These are phyloP conservation scores for Scaptomyza montana DNA, from an alignment of 1,140 invertebrate species.

Conservation along the genomic window DNA sequence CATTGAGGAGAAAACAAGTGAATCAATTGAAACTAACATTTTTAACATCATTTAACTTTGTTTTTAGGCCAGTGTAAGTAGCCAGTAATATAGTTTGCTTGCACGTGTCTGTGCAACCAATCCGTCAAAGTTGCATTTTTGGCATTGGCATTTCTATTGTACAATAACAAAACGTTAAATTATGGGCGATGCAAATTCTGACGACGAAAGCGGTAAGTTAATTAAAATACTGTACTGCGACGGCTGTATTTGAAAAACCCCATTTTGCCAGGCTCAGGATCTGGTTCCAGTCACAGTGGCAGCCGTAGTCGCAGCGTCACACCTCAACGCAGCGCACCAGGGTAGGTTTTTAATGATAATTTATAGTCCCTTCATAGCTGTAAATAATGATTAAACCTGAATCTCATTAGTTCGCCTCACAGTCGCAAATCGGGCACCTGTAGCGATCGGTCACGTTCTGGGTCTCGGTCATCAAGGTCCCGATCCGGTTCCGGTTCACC, in stretches of 20 bases:
- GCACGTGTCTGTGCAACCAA: constrained; percentile 7
- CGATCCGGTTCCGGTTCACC: constrained; percentile 21
- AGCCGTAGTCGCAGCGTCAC: constrained; percentile 85
- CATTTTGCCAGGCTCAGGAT: constrained; percentile 83
- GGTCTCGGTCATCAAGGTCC: constrained; percentile 20
- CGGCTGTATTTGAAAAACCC: constrained; percentile 11
- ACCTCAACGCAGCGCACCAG: constrained; percentile 74
- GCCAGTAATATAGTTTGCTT: background rate
- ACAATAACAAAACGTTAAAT: constrained; percentile 17
- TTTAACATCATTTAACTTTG: too few species aligned
- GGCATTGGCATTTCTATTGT: constrained; percentile 4
- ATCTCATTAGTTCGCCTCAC: constrained; percentile 68
- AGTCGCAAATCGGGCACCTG: constrained; percentile 12
- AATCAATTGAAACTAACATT: background rate
- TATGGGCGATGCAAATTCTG: constrained; percentile 64
- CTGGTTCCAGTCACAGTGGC: constrained; percentile 84
- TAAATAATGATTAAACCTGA: background rate
- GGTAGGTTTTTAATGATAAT: constrained; percentile 72
- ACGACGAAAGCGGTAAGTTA: constrained; percentile 66
- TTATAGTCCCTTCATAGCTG: constrained; percentile 38
- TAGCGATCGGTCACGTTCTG: constrained; percentile 21
- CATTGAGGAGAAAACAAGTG: background rate
- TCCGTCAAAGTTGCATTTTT: constrained; percentile 1
- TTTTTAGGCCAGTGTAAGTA: too few species aligned
- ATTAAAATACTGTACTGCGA: background rate